Evolutionary conservation across 2,888 invertebrate species (phyloP).

Genomic region (Agapostemon virescens): DNA sequence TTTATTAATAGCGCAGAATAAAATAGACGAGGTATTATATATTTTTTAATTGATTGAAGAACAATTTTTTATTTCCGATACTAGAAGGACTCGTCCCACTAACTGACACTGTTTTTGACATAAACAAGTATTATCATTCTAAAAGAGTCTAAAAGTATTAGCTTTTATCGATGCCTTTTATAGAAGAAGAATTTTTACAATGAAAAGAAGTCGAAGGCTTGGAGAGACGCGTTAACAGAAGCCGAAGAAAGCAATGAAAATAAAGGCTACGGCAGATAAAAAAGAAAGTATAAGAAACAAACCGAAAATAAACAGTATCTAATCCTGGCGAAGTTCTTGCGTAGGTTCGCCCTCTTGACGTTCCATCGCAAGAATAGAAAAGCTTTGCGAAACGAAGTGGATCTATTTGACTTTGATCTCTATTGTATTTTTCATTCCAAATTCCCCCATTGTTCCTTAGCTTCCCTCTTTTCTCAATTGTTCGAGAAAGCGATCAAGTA

Average conservation of each 20-base stretch:
- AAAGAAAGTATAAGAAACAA: slow-evolving; percentile 45
- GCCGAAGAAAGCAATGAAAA: background rate
- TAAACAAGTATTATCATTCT: too few species aligned
- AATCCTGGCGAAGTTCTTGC: slow-evolving; percentile 57
- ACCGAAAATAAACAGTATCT: slow-evolving; percentile 57
- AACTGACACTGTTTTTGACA: background rate
- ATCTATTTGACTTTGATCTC: slow-evolving; percentile 37
- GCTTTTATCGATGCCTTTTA: background rate
- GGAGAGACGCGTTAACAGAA: background rate
- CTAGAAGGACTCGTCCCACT: background rate
- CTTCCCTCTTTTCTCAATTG: background rate
- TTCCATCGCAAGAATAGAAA: slow-evolving; percentile 53
- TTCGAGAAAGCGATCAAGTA: background rate
- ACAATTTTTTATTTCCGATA: too few species aligned
- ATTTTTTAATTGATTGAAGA: too few species aligned
- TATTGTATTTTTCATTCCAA: slow-evolving; percentile 28
- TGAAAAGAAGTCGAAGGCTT: background rate
- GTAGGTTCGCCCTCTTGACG: slow-evolving; percentile 32
- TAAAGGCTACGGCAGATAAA: background rate
- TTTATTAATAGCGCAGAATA: too few species aligned
- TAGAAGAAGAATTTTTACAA: background rate
- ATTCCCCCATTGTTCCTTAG: slow-evolving; percentile 18
- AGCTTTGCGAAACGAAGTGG: slow-evolving; percentile 32
- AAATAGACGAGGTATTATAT: too few species aligned
- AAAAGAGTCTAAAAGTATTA: too few species aligned